Evolutionary conservation across 2,797 vertebrate genomes (phyloP), one percentile per base, ranked within the genome.

Genomic region (Enteromius paludinosus): DNA sequence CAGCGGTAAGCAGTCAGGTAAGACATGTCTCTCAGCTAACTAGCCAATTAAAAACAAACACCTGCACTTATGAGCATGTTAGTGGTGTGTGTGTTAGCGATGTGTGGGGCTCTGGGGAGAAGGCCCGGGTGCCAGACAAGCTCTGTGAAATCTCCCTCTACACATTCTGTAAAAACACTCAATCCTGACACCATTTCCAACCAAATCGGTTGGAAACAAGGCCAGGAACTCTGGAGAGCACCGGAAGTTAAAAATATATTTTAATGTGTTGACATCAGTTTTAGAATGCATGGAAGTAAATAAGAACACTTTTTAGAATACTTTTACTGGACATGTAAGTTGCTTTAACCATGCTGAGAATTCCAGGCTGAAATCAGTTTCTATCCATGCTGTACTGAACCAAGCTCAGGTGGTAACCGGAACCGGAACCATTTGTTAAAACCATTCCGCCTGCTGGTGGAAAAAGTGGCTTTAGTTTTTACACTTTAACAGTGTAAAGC

Each of bases 21-120:
- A 73, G 80, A 80, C 76, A 83, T 23, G 68, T 84, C 76, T 82
- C 71, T 83, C 54, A 73, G 78, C 79, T 78, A 75, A 70, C 76
- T 52, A 52, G 86, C 87, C 87, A 88, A 82, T 80, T 87, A 65
- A 81, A 85, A 82, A 88, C 73, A 87, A 88, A 81, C 88, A 86
- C 86, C 88, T 89, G 78, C 69, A 77, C 74, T 59, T 35, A 28
- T 77, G 74, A 78, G 82, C 79, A 83, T 81, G 77, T 84, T 59
- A 64, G 68, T 35, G 83, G 81, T 77, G 83, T 84, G 68, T 86
- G 65, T 82, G 73, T 72, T 78, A 78, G 85, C 69, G 81, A 79
- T 68, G 52, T 61, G 52, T 54, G 68, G 59, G 75, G 69, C 86
- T 83, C 81, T 2, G 72, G 82, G 78, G 77, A 85, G 73, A 79